Percentiles rank a stretch among this genome's conserved stretches.
phyloP scores from a whole-genome alignment of 2,797 vertebrate species.

The Caiman crocodilus region DNA sequence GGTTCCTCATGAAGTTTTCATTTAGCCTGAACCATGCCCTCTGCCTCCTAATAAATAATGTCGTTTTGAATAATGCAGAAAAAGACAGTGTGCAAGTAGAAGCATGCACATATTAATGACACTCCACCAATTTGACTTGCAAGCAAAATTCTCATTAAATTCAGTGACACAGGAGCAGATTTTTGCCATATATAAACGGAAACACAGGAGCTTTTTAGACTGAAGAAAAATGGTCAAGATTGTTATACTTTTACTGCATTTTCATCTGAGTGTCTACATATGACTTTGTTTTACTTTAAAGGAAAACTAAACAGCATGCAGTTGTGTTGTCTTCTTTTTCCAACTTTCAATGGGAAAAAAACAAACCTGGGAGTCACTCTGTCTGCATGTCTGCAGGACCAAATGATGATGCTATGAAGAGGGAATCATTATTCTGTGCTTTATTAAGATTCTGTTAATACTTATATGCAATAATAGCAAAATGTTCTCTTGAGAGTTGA shows the following conservation, averaged over 20 bases:
- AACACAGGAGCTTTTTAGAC: too few species aligned
- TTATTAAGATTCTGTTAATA: neutral
- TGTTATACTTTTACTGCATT: neutral
- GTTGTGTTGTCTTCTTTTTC: neutral
- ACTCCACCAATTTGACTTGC: rapidly evolving
- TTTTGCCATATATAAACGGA: neutral
- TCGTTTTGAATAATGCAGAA: rapidly evolving
- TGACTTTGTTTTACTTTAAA: neutral
- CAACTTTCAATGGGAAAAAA: neutral
- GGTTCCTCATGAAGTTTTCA: neutral
- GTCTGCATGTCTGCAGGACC: rapidly evolving
- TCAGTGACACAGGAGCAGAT: neutral
- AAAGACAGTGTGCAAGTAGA: neutral
- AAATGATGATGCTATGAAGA: rapidly evolving
- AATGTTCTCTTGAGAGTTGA: too few species aligned
- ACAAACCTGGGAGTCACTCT: rapidly evolving
- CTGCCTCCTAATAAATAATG: neutral
- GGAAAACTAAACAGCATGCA: neutral
- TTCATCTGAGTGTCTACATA: neutral
- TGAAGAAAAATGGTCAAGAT: neutral
- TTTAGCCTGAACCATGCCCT: too few species aligned
- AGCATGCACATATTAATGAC: neutral
- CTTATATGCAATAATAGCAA: neutral
- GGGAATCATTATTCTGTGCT: neutral
- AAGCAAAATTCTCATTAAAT: neutral